phyloP scores from a whole-genome alignment of 2,113 vertebrate species.

The Martes martes region DNA sequence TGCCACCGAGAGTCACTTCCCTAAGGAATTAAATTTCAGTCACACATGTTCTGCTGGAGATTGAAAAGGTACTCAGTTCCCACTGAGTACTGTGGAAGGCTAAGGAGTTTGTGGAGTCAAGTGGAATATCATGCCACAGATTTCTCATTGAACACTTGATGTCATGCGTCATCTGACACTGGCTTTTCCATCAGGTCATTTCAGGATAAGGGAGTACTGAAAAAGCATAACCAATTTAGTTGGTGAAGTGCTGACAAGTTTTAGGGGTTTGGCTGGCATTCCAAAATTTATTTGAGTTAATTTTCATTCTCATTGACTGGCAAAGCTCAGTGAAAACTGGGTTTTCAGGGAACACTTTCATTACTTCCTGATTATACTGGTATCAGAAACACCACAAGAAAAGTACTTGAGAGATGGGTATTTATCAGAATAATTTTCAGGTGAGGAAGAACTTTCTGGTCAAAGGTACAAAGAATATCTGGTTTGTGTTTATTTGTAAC shows the following conservation, averaged over 20 bases:
- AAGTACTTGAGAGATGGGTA: conserved; percentile 26
- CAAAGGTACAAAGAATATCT: not conserved
- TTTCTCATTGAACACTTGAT: conserved; percentile 13
- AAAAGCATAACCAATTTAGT: conserved; percentile 46
- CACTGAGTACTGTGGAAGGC: not conserved
- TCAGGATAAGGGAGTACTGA: conserved; percentile 73
- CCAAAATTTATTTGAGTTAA: conserved; percentile 66
- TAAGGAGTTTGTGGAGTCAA: not conserved
- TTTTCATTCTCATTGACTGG: conserved; percentile 46
- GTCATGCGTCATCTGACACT: conserved; percentile 46
- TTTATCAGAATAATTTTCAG: conserved; percentile 2
- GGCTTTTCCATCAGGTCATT: conserved; percentile 72
- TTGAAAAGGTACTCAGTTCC: conserved; percentile 40
- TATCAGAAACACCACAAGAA: conserved; percentile 17
- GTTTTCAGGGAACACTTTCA: conserved; percentile 51
- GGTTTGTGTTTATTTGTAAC: conserved; percentile 19
- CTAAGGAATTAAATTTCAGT: conserved; percentile 62
- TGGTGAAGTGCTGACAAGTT: conserved; percentile 51
- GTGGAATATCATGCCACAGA: not conserved
- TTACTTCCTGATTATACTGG: conserved; percentile 17
- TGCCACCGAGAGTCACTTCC: conserved; percentile 55
- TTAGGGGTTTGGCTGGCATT: conserved; percentile 57
- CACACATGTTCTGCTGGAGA: conserved; percentile 44
- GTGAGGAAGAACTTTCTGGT: conserved; percentile 1
- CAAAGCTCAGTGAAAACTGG: conserved; percentile 34